Evolutionary conservation across 2,888 invertebrate genomes (phyloP), one percentile per base, ranked within the genome.

Genomic region (Pandemis heparana): DNA sequence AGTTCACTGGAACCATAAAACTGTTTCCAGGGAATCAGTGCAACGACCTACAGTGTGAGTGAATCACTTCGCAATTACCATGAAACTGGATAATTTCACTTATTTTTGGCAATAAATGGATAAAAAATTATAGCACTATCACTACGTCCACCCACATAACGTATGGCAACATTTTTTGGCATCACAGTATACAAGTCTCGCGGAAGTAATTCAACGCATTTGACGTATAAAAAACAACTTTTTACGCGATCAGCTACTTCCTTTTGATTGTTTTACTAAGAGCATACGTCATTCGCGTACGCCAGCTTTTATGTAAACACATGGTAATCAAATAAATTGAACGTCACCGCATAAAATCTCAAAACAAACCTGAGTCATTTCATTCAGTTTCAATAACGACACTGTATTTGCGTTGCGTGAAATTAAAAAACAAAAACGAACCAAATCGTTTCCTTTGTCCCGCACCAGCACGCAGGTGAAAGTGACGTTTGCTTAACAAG

Each of bases 401-500:
- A 56, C 23, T 56, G 23, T 23, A 56, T 56, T 18, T 56, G 56
- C 23, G 56, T 23, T 5, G 56, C 56, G 23, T 56, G 56, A 56
- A 56, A 56, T 56, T 18, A 56, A 53, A 53, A 6, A 56, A 32
- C 23, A 56, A 10, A 53, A 53, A 18, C 16, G n/a, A 32, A 14
- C 14, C 9, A 7, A 23, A 32, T 14, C 32, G 46, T 23, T 23
- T 67, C 12, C 62, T 63, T 63, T 63, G 67, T 68, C 43, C 53
- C n/a, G 39, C 53, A 53, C 18, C 18, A 1, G 39, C 65, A 56
- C 62, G 43, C 23, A 46, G 18, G 62, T 63, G 71, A 39, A 41
- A 8, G 67, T 66, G 72, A 53, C 23, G 41, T 65, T 16, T n/a
- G 9, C 61, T 23, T n/a, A 46, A 66, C 71, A 53, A 71, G 32